A percentile compares a stretch with the other conserved stretches of the same genome.
phyloP scores from a whole-genome alignment of 2,113 vertebrate species.

The Bos taurus region ARS-UCD2.0 NC_037334.1:90639001-90639500 shows the following conservation, averaged over 20 bases:
- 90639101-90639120: not conserved
- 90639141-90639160: not conserved
- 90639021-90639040: accelerated
- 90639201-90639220: not conserved
- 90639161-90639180: not conserved
- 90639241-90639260: not conserved
- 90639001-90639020: not conserved
- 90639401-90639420: not conserved
- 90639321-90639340: not conserved
- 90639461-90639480: not conserved
- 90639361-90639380: not conserved
- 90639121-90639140: not conserved
- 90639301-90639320: not conserved
- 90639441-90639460: not conserved
- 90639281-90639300: not conserved
- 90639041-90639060: not conserved
- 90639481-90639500: not conserved
- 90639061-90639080: not conserved
- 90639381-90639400: not conserved
- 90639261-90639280: not conserved
- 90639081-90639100: not conserved
- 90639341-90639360: not conserved
- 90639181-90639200: not conserved
- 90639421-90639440: not conserved
- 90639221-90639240: not conserved